Conservation (phyloP, 2,888 invertebrate species). For the Drosophila phalerata region DNA sequence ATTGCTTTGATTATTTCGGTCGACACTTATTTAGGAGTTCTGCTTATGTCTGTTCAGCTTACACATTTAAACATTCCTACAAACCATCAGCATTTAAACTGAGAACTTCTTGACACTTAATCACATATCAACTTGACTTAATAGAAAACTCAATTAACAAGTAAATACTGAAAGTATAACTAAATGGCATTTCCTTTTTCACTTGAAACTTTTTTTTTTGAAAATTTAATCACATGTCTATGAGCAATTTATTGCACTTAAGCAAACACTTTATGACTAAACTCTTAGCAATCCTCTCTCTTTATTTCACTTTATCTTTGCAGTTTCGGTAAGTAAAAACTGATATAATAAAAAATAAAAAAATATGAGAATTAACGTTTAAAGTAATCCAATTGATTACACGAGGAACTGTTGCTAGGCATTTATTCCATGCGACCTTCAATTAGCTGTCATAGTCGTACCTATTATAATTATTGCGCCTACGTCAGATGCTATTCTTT, state of each 20-base stretch:
- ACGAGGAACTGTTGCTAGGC: slow-evolving; percentile 6
- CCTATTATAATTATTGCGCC: slow-evolving; percentile 46
- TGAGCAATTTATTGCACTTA: slow-evolving; percentile 33
- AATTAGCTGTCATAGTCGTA: slow-evolving; percentile 14
- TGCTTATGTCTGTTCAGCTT: too few relatives aligned
- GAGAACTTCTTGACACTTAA: too few relatives aligned
- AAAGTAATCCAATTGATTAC: too few relatives aligned
- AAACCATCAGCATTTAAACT: too few relatives aligned
- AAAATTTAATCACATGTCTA: slow-evolving; percentile 35
- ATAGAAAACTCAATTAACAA: not conserved
- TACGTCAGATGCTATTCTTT: slow-evolving; percentile 56
- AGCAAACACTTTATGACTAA: slow-evolving; percentile 34
- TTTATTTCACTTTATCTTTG: slow-evolving; percentile 49
- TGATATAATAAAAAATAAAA: not conserved
- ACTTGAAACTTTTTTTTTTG: slow-evolving; percentile 30
- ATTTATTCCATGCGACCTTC: slow-evolving; percentile 45
- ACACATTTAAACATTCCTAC: too few relatives aligned
- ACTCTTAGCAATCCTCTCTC: slow-evolving; percentile 3
- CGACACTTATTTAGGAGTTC: too few relatives aligned
- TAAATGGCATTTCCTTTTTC: slow-evolving; percentile 54
- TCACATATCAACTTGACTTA: not conserved
- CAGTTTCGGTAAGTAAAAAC: slow-evolving; percentile 71
- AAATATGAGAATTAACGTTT: not conserved
- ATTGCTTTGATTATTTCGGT: too few relatives aligned
- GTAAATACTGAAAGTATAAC: not conserved